These are phyloP conservation scores for Heterocephalus glaber DNA, from an alignment of 2,113 vertebrate genomes.

Conservation along the genomic window DNA sequence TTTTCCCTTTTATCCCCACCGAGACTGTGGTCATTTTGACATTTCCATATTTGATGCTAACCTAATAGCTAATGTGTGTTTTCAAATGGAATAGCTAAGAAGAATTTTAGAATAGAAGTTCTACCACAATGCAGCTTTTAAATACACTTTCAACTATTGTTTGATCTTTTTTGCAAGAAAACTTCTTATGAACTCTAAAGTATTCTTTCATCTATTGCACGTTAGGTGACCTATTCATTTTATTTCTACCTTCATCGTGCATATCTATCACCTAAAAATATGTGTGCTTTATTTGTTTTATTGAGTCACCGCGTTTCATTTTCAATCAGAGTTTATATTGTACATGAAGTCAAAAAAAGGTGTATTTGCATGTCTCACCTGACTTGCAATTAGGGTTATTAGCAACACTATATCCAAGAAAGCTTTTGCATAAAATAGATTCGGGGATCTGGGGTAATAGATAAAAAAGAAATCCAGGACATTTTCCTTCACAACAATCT, in stretches of 20 bases:
- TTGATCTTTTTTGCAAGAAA: slow-evolving; percentile 79
- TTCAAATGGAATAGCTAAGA: slow-evolving; percentile 74
- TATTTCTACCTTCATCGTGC: slow-evolving; percentile 67
- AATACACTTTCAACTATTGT: slow-evolving; percentile 78
- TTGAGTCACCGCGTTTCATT: slow-evolving; percentile 73
- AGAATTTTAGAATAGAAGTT: slow-evolving; percentile 67
- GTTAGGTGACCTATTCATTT: slow-evolving; percentile 72
- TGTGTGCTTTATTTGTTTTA: slow-evolving; percentile 78
- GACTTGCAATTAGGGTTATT: slow-evolving; percentile 80
- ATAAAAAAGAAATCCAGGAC: slow-evolving; percentile 42
- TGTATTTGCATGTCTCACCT: slow-evolving; percentile 74
- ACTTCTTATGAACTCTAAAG: slow-evolving; percentile 77
- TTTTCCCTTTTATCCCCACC: slow-evolving; percentile 73
- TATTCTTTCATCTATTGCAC: slow-evolving; percentile 69
- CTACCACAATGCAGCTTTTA: slow-evolving; percentile 73
- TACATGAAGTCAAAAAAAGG: slow-evolving; percentile 63
- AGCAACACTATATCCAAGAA: slow-evolving; percentile 69
- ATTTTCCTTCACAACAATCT: slow-evolving; percentile 66
- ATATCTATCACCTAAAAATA: slow-evolving; percentile 40
- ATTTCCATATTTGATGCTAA: slow-evolving; percentile 78
- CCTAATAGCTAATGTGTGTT: slow-evolving; percentile 73
- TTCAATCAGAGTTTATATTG: slow-evolving; percentile 79
- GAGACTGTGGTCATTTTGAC: slow-evolving; percentile 67
- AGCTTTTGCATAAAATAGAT: slow-evolving; percentile 72
- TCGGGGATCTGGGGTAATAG: slow-evolving; percentile 68